These are phyloP conservation scores for Andrena hattorfiana DNA, from an alignment of 2,888 invertebrate genomes.

Conservation along the genomic window DNA sequence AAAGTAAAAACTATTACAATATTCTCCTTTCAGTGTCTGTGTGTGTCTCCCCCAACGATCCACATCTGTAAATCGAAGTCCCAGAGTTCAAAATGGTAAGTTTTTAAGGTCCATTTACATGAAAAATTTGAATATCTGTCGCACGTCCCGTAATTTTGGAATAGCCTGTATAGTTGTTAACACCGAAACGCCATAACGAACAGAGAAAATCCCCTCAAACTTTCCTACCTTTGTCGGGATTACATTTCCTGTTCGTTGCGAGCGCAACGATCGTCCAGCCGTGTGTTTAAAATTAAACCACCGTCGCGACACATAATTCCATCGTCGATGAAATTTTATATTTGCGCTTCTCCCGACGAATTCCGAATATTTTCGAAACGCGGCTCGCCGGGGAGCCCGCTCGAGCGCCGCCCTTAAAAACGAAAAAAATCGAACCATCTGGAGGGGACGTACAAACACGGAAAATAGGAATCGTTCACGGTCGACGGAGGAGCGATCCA, in stretches of 20 bases:
- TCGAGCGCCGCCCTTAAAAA: neutral
- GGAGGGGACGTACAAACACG: neutral
- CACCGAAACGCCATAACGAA: too few relatives aligned
- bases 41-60: neutral
- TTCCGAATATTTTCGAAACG: neutral
- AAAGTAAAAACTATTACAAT: too few relatives aligned
- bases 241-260: neutral
- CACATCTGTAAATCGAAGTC: neutral
- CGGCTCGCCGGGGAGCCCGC: neutral
- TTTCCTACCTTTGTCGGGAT: neutral
- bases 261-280: neutral
- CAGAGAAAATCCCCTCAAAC: neutral
- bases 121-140: neutral
- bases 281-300: neutral
- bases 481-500: neutral
- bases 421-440: neutral
- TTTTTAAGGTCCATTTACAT: neutral
- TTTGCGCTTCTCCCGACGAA: neutral
- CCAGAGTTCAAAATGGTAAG: neutral
- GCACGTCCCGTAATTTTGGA: neutral
- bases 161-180: too few relatives aligned
- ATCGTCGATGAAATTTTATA: neutral
- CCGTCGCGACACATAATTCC: neutral
- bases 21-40: neutral
- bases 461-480: neutral